Conservation (phyloP, 2,113 vertebrate genomes). For the Climacteris rufus region DNA sequence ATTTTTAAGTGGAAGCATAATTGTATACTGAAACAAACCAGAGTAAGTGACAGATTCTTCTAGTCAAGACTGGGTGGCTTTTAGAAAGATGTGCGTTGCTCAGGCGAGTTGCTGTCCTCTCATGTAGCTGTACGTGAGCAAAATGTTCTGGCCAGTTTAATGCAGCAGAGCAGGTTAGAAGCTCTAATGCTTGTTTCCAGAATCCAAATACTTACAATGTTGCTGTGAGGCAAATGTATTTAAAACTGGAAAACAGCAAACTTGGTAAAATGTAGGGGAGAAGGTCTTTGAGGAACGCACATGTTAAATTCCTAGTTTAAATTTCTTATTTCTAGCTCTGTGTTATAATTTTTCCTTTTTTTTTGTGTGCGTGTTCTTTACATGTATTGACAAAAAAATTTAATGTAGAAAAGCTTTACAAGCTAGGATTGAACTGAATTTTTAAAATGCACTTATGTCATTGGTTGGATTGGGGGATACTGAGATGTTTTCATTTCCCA, state of each 20-base stretch:
- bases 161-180: neutral
- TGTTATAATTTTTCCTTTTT: neutral
- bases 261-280: neutral
- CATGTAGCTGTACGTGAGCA: neutral
- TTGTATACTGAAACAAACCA: neutral
- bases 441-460: neutral
- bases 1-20: neutral
- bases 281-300: neutral
- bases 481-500: neutral
- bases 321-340: neutral
- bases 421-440: neutral
- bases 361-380: neutral
- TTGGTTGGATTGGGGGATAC: neutral
- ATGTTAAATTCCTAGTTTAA: neutral
- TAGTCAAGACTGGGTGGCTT: neutral
- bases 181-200: neutral
- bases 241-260: neutral
- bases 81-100: accelerated
- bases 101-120: neutral
- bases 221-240: neutral
- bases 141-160: neutral
- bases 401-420: neutral
- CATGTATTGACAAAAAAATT: neutral
- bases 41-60: neutral
- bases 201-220: neutral